These are phyloP conservation scores for Pseudomyrmex dendroicus DNA, from an alignment of 1,140 invertebrate genomes.

Conservation along the genomic window DNA sequence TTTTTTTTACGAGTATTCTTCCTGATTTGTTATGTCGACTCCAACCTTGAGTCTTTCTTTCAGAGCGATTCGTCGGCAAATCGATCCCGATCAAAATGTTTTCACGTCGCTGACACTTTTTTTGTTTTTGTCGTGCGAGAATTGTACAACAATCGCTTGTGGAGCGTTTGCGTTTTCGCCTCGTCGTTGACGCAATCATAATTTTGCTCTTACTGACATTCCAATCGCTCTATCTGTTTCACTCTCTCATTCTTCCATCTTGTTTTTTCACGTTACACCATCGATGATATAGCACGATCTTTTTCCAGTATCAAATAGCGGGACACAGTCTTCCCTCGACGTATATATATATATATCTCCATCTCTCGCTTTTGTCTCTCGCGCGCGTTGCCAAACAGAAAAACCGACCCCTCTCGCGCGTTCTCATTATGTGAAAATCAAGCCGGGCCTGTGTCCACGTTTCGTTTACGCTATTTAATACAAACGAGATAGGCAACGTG, in stretches of 20 bases:
- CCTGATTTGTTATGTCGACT: neutral
- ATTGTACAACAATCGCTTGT: slow-evolving; percentile 57
- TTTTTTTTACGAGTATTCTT: neutral
- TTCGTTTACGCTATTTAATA: slow-evolving; percentile 47
- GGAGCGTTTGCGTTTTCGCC: slow-evolving; percentile 55
- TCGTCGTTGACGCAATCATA: slow-evolving; percentile 61
- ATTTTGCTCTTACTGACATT: slow-evolving; percentile 54
- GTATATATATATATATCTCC: neutral
- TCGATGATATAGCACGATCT: neutral
- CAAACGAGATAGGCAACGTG: slow-evolving; percentile 38
- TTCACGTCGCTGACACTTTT: slow-evolving; percentile 40
- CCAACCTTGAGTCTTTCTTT: slow-evolving; percentile 13
- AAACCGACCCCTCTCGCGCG: slow-evolving; percentile 23
- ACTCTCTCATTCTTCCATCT: slow-evolving; percentile 19
- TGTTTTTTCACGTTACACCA: neutral
- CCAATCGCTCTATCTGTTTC: slow-evolving; percentile 29
- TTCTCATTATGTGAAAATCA: slow-evolving; percentile 69
- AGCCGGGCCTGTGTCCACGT: slow-evolving; percentile 51
- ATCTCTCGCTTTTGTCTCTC: slow-evolving; percentile 8
- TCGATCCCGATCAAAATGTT: slow-evolving; percentile 36
- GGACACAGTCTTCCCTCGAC: neutral
- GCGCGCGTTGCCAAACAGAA: slow-evolving; percentile 53
- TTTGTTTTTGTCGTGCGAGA: slow-evolving; percentile 17
- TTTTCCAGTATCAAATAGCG: neutral
- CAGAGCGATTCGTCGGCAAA: neutral